phyloP scores from a whole-genome alignment of 2,888 invertebrate genomes.

The Eilema griseolum region DNA sequence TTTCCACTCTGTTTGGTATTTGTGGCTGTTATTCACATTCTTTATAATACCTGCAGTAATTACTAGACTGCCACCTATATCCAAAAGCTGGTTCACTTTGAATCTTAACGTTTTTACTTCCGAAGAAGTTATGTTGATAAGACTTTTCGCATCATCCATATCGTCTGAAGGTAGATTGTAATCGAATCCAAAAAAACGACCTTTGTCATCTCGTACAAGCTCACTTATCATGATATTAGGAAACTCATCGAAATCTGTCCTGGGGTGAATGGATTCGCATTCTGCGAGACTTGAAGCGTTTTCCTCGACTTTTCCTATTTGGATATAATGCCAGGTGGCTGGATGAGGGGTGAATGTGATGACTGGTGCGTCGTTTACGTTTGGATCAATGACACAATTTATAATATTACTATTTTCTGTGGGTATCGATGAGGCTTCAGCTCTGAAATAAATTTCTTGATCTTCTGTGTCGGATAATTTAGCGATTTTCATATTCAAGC shows the following conservation, averaged over 20 bases:
- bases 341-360: conserved; percentile 86
- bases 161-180: conserved; percentile 90
- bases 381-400: conserved; percentile 81
- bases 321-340: conserved; percentile 88
- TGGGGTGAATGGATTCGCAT: conserved; percentile 70
- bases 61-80: conserved; percentile 93
- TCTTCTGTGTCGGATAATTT: conserved; percentile 62
- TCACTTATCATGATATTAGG: conserved; percentile 69
- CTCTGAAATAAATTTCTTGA: conserved; percentile 69
- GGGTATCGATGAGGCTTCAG: conserved; percentile 86
- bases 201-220: conserved; percentile 87
- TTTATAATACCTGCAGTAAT: conserved; percentile 90
- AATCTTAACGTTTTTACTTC: conserved; percentile 90
- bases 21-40: conserved; percentile 83
- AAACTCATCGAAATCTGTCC: conserved; percentile 62
- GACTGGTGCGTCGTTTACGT: conserved; percentile 66
- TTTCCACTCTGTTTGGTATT: conserved; percentile 69
- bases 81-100: conserved; percentile 89
- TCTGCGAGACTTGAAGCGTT: conserved; percentile 66
- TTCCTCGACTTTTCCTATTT: conserved; percentile 58
- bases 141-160: conserved; percentile 88
- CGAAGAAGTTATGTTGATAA: conserved; percentile 89
- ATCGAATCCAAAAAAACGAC: conserved; percentile 92
- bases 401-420: conserved; percentile 80
- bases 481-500: conserved; percentile 74